These are phyloP conservation scores for Corythoichthys intestinalis DNA, from an alignment of 2,113 vertebrate genomes.

Conservation along the genomic window DNA sequence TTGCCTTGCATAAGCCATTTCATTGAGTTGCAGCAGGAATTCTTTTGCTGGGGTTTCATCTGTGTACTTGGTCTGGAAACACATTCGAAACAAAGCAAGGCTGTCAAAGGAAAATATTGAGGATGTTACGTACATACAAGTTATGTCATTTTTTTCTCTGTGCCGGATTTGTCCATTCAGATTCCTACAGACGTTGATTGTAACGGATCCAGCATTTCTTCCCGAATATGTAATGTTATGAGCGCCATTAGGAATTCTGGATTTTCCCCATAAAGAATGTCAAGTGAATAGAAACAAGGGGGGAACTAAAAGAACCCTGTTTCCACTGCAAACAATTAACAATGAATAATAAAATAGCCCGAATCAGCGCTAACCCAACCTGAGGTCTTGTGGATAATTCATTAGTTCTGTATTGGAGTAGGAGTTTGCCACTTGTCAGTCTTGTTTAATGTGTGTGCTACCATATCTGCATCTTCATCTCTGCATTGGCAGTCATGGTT, in stretches of 20 bases:
- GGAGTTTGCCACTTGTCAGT: constrained; percentile 20
- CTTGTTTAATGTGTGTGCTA: constrained; percentile 7
- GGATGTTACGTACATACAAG: constrained; percentile 73
- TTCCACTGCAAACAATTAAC: constrained; percentile 66
- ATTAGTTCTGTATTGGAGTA: constrained; percentile 28
- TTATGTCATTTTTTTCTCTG: constrained; percentile 57
- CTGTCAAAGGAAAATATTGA: constrained; percentile 77
- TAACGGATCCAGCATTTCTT: constrained; percentile 56
- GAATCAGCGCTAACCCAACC: constrained; percentile 32
- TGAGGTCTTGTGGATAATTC: constrained; percentile 36
- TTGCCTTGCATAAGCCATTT: constrained; percentile 72
- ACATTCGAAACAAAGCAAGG: constrained; percentile 73
- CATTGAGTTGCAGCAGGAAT: constrained; percentile 70
- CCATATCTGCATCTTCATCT: constrained; percentile 28
- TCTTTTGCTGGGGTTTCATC: constrained; percentile 71
- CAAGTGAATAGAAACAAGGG: constrained; percentile 54
- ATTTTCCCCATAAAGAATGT: constrained; percentile 69
- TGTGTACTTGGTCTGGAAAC: constrained; percentile 74
- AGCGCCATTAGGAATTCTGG: constrained; percentile 70
- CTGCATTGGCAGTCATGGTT: constrained; percentile 2
- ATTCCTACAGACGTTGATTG: constrained; percentile 48
- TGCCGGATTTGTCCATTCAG: constrained; percentile 31
- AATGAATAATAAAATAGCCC: constrained; percentile 59
- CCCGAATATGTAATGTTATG: constrained; percentile 68
- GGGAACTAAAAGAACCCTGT: constrained; percentile 59